These are phyloP conservation scores for Manis javanica DNA, from an alignment of 2,797 vertebrate genomes.

Conservation along the genomic window DNA sequence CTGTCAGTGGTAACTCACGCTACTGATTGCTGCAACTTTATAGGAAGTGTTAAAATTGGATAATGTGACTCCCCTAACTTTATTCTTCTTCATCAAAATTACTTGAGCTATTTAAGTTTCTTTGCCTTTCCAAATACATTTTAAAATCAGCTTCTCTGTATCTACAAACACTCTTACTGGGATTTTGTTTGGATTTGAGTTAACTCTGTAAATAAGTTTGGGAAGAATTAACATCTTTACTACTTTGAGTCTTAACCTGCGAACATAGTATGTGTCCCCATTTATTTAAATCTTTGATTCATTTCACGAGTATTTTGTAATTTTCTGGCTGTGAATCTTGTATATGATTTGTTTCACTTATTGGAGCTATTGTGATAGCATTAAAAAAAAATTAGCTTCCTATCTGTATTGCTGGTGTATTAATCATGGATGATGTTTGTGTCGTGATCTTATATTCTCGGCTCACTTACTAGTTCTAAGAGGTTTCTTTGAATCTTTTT, in stretches of 20 bases:
- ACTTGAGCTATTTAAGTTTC: not conserved
- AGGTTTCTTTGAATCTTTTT: not conserved
- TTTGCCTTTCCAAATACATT: not conserved
- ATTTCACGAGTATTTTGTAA: not conserved
- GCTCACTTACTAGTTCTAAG: not conserved
- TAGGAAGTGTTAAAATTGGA: not conserved
- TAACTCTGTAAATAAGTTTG: not conserved
- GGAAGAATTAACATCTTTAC: not conserved
- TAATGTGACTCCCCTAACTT: not conserved
- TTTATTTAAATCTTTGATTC: not conserved
- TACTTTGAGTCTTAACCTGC: not conserved
- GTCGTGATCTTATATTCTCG: not conserved
- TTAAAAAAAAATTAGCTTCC: not conserved
- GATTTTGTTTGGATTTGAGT: not conserved
- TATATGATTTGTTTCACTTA: not conserved
- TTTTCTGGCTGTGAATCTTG: not conserved
- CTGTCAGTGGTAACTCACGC: not conserved
- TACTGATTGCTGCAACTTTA: no score
- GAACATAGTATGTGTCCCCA: not conserved
- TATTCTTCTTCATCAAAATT: not conserved
- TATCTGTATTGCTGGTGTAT: not conserved
- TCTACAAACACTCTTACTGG: not conserved
- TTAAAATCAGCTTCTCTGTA: not conserved
- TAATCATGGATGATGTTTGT: not conserved
- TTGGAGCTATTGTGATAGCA: not conserved